These are phyloP conservation scores for Drosophila borealis DNA, from an alignment of 2,888 invertebrate species.

Conservation along the genomic window DNA sequence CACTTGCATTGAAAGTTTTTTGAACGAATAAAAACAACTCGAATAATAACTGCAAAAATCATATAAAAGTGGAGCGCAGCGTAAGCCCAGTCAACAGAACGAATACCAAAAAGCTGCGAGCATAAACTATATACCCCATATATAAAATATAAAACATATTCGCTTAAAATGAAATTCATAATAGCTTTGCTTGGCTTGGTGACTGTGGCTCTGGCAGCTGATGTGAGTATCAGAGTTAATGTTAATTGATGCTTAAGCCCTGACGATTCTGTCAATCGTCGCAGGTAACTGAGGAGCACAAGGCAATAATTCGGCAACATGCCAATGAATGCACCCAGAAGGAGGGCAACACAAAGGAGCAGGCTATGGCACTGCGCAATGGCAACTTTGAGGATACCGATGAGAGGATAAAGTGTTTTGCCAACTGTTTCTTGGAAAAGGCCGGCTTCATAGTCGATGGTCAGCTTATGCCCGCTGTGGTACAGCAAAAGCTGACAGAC, in stretches of 20 bases:
- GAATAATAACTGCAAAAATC: slow-evolving; percentile 1
- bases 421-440: slow-evolving; percentile 78
- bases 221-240: slow-evolving; percentile 46
- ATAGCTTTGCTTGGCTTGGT: slow-evolving; percentile 41
- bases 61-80: slow-evolving; percentile 50
- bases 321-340: slow-evolving; percentile 57
- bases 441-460: slow-evolving; percentile 67
- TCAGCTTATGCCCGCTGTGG: slow-evolving; percentile 49
- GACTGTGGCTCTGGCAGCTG: slow-evolving; percentile 31
- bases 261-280: not conserved
- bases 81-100: slow-evolving; percentile 23
- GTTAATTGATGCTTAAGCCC: not conserved
- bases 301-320: slow-evolving; percentile 43
- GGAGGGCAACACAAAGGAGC: slow-evolving; percentile 61
- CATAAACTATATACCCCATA: too few species aligned
- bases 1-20: not conserved
- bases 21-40: not conserved
- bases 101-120: not conserved
- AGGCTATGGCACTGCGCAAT: slow-evolving; percentile 50
- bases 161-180: slow-evolving; percentile 62
- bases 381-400: slow-evolving; percentile 60
- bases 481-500: slow-evolving; percentile 42
- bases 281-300: slow-evolving; percentile 66
- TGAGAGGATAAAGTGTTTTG: slow-evolving; percentile 71
- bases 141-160: not conserved